Evolutionary conservation across 2,113 vertebrate genomes (phyloP).

Genomic region (Chaetodon trifascialis): DNA sequence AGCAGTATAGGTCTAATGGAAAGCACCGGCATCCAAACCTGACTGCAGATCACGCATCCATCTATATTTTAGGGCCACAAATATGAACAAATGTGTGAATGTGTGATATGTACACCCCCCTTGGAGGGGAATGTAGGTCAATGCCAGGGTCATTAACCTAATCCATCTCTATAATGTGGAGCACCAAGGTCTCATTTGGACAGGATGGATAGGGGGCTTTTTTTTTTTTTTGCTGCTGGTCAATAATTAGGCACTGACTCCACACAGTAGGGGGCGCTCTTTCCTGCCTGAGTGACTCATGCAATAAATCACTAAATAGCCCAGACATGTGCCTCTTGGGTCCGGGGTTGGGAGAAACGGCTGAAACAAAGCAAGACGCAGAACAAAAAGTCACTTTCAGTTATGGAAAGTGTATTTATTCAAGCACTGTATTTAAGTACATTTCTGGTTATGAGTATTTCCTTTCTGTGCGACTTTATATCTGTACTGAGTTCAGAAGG

Average conservation of each 20-base stretch:
- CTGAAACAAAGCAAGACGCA: not conserved
- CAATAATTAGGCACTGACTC: slow-evolving; percentile 6
- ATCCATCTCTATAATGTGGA: slow-evolving; percentile 58
- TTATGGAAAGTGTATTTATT: not conserved
- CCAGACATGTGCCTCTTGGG: not conserved
- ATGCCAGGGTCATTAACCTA: slow-evolving; percentile 46
- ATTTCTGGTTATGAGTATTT: not conserved
- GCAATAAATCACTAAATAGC: not conserved
- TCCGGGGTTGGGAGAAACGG: not conserved
- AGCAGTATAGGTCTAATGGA: slow-evolving; percentile 57
- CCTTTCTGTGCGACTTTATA: not conserved
- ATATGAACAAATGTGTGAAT: slow-evolving; percentile 49
- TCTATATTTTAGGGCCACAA: slow-evolving; percentile 58
- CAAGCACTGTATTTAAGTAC: not conserved
- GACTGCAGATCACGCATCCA: slow-evolving; percentile 31
- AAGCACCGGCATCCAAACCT: slow-evolving; percentile 6
- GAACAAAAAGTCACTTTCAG: not conserved
- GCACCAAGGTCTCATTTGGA: slow-evolving; percentile 34
- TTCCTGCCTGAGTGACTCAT: not conserved
- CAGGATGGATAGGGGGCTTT: not conserved
- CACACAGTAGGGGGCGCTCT: slow-evolving; percentile 21
- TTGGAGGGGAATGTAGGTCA: slow-evolving; percentile 43
- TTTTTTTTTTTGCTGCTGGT: not conserved
- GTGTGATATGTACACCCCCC: slow-evolving; percentile 40
- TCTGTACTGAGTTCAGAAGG: no score